A percentile compares a stretch with the other conserved stretches of the same genome.
Evolutionary conservation across 2,888 invertebrate species (phyloP).

Genomic region (Rugalucina vietnamica): DNA sequence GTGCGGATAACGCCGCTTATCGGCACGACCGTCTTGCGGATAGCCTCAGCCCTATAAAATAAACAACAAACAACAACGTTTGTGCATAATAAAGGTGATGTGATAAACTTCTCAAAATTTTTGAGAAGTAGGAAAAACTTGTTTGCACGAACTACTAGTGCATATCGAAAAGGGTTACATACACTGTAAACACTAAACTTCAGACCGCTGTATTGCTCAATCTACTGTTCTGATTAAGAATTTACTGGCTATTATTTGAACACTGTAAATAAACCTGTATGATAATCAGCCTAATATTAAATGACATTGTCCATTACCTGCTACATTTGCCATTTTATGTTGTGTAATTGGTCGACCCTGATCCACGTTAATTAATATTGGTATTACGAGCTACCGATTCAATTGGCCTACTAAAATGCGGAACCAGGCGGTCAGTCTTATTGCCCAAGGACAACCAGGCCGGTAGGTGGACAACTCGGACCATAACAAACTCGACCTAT

Average conservation of each 20-base stretch:
- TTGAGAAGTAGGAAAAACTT: no score
- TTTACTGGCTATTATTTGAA: neutral
- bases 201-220: neutral
- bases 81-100: no score
- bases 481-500: no score
- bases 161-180: neutral
- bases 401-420: no score
- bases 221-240: neutral
- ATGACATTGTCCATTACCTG: neutral
- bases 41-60: no score
- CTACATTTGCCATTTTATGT: neutral
- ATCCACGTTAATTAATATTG: neutral
- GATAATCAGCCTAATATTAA: neutral
- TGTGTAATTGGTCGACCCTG: neutral
- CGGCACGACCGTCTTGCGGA: no score
- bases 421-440: no score
- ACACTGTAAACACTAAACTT: neutral
- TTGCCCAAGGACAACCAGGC: no score
- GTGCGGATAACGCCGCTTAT: no score
- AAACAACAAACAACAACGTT: no score
- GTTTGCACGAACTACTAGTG: neutral
- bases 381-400: neutral
- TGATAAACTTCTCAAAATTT: no score
- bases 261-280: neutral
- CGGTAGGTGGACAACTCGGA: no score